Base-by-base conservation (phyloP, 2,888 invertebrate species). In the Petrolisthes cinctipes region DNA sequence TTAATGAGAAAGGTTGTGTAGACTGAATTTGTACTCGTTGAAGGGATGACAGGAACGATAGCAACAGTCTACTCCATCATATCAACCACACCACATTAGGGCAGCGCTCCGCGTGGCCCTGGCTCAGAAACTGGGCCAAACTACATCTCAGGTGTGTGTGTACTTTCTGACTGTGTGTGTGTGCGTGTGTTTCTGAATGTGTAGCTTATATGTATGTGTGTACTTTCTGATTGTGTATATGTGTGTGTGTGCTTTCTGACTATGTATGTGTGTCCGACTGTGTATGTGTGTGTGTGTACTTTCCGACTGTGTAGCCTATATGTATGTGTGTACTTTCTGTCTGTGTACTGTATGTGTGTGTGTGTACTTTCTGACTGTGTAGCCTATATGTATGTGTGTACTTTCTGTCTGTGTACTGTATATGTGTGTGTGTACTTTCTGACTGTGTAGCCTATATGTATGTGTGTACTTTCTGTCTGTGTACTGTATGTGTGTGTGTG, bases 261-360 rank as follows among this genome's bases (percentile, higher is more conserved):
- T 73, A n/a, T 73, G 23, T 73, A n/a, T 73, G 23, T 73, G 23
- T 73, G 23, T 73, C 5, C n/a, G 23, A 11, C 5, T 73, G 23
- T 73, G 23, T 73, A n/a, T 73, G 73, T 73, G 23, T 73, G 23
- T 73, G 23, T 73, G 23, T 73, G 23, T 73, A n/a, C n/a, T n/a
- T n/a, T n/a, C n/a, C n/a, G n/a, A n/a, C n/a, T n/a, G n/a, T n/a
- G n/a, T n/a, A n/a, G n/a, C n/a, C n/a, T 73, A n/a, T 73, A n/a
- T 73, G 23, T 73, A n/a, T 73, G 23, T 73, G 23, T 73, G 23
- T 73, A n/a, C n/a, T 73, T 5, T 73, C 5, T 73, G 23, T 73
- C 5, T 73, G 23, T 73, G 23, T 73, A n/a, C n/a, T 73, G 23
- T 73, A n/a, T 73, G 17, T 73, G 23, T 73, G 23, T 73, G 23